Evolutionary conservation across 2,797 vertebrate species (phyloP).

Genomic region (Psittacula echo): DNA sequence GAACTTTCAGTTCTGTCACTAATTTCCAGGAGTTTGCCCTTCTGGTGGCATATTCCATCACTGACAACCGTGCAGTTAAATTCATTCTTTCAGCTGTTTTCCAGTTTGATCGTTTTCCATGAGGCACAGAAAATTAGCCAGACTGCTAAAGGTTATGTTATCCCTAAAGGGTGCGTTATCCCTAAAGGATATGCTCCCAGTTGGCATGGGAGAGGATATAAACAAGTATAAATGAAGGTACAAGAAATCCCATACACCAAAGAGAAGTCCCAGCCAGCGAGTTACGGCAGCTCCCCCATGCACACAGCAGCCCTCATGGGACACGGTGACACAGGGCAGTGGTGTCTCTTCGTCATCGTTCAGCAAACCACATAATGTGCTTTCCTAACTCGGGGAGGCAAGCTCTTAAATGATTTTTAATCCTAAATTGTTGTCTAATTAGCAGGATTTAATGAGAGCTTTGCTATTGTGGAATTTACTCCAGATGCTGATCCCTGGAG

Average conservation of each 20-base stretch:
- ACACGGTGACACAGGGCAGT: fast-evolving
- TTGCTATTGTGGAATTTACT: background rate
- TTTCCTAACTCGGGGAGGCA: background rate
- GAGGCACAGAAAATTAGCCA: background rate
- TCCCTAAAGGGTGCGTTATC: background rate
- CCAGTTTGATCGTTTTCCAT: background rate
- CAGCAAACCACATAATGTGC: background rate
- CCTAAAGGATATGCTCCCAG: background rate
- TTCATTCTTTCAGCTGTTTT: background rate
- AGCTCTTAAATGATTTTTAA: background rate
- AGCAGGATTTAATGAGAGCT: background rate
- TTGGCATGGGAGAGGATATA: background rate
- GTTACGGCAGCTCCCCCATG: fast-evolving
- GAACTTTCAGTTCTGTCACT: constrained; percentile 9
- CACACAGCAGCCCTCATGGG: background rate
- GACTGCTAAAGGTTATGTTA: background rate
- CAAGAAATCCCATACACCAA: background rate
- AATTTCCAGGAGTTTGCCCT: background rate
- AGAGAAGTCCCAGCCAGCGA: fast-evolving
- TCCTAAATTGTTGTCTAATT: background rate
- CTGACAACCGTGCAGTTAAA: background rate
- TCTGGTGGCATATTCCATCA: background rate
- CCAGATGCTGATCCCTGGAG: background rate
- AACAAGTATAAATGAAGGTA: background rate
- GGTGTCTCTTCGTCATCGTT: fast-evolving